Evolutionary conservation across 2,797 vertebrate genomes (phyloP).

Genomic region (Molossus molossus): DNA sequence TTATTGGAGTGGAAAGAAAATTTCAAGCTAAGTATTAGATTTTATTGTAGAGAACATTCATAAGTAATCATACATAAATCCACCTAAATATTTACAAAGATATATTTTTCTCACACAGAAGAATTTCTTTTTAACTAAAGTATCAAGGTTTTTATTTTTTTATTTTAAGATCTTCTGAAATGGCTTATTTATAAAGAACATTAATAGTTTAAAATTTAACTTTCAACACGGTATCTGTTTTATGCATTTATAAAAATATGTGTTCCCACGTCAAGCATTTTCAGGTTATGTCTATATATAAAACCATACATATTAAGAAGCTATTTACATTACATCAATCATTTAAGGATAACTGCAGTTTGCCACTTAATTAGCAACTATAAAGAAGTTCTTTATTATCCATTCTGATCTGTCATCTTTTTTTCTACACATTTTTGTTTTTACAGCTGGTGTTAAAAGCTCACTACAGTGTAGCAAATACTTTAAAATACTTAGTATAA

Average conservation of each 20-base stretch:
- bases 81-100: slow-evolving; percentile 33
- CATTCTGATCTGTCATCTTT: slow-evolving; percentile 83
- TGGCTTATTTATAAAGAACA: slow-evolving; percentile 30
- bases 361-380: slow-evolving; percentile 83
- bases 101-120: neutral
- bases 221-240: slow-evolving; percentile 35
- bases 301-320: slow-evolving; percentile 51
- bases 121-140: slow-evolving; percentile 26
- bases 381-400: slow-evolving; percentile 81
- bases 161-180: slow-evolving; percentile 65
- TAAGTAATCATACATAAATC: slow-evolving; percentile 51
- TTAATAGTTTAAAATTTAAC: slow-evolving; percentile 65
- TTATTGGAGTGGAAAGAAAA: slow-evolving; percentile 57
- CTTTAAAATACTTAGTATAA: slow-evolving; percentile 68
- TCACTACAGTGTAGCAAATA: slow-evolving; percentile 75
- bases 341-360: slow-evolving; percentile 76
- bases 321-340: slow-evolving; percentile 60
- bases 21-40: slow-evolving; percentile 70
- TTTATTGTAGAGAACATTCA: slow-evolving; percentile 61
- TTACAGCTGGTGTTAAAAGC: slow-evolving; percentile 84
- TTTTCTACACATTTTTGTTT: slow-evolving; percentile 82
- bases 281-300: slow-evolving; percentile 54
- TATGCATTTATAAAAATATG: slow-evolving; percentile 58
- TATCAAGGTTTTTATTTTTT: slow-evolving; percentile 41
- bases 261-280: slow-evolving; percentile 58